Evolutionary conservation across 2,797 vertebrate genomes (phyloP).

Genomic region (Macropus fuliginosus): DNA sequence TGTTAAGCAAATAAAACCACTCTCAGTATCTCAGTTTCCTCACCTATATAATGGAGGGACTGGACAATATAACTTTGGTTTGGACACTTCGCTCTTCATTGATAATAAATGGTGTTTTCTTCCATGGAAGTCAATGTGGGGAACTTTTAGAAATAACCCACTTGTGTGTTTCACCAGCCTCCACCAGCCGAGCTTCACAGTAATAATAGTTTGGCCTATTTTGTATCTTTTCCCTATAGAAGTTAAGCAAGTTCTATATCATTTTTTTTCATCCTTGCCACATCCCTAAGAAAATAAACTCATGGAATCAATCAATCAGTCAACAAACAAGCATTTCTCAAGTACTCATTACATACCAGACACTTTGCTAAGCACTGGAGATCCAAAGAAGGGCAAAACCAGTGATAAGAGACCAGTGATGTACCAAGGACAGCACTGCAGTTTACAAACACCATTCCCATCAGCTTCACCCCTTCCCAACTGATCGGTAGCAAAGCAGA

Average conservation of each 20-base stretch:
- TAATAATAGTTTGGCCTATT: not conserved
- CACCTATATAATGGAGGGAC: not conserved
- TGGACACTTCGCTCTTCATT: not conserved
- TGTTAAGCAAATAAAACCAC: not conserved
- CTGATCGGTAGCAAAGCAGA: not conserved
- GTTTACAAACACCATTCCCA: not conserved
- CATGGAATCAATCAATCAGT: not conserved
- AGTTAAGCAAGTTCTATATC: not conserved
- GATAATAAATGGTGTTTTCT: not conserved
- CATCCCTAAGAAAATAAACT: not conserved
- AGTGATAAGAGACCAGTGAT: not conserved
- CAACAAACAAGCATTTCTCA: not conserved
- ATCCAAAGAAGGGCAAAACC: not conserved
- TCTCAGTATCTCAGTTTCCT: not conserved
- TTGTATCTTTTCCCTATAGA: not conserved
- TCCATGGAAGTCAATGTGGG: not conserved
- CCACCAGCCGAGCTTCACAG: not conserved
- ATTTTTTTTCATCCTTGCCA: not conserved
- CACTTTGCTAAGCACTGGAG: not conserved
- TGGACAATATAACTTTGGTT: not conserved
- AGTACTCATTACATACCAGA: not conserved
- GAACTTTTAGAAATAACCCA: not conserved
- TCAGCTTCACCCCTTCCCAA: not conserved
- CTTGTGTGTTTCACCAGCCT: not conserved
- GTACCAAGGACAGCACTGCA: not conserved